Base-by-base conservation (phyloP, 1,140 invertebrate species). In the Maconellicoccus hirsutus region DNA sequence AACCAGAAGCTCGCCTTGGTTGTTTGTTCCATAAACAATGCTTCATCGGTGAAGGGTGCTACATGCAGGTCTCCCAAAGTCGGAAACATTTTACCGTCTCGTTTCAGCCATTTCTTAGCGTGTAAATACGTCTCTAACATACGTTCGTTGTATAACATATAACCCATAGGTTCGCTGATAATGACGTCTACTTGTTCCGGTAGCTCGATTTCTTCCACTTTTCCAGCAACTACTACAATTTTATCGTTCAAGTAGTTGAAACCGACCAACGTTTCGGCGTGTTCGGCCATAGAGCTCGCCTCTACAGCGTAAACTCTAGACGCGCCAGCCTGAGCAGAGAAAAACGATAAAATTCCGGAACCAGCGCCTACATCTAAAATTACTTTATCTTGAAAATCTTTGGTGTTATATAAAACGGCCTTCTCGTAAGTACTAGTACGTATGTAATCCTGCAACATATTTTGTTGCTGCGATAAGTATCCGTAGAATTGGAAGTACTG, bases 371-470 rank as follows among this genome's bases (percentile, higher is more conserved):
- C 97, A 83, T 99, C 97, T 72, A 99, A 80, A 0, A 99, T 89
- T 69, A 98, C 85, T 82, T 93, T 94, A 76, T 93, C 85, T 76
- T 89, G 86, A 79, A 99, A 99, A 80, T 99, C 97, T 71, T 88
- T 85, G 26, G 91, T 82, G 81, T 99, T 99, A 59, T 91, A 88
- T 19, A 98, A 82, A 80, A 99, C 98, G 66, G 97, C 96, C 76
- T 92, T 86, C 80, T 99, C 96, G 81, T 99, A 99, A 69, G 97
- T 98, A 76, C 94, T 94, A 25, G 97, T 99, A 74, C 97, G 84
- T 66, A 99, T 94, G 79, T 97, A 99, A 81, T 99, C 97, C 83
- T 94, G 92, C 91, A 99, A 94, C 97, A 99, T 99, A 78, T 99
- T 99, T 82, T 99, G 97, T 80, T 99, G 97, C 79, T 99, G 97